These are phyloP conservation scores for Tachina fera DNA, from an alignment of 2,888 invertebrate species.

Conservation along the genomic window DNA sequence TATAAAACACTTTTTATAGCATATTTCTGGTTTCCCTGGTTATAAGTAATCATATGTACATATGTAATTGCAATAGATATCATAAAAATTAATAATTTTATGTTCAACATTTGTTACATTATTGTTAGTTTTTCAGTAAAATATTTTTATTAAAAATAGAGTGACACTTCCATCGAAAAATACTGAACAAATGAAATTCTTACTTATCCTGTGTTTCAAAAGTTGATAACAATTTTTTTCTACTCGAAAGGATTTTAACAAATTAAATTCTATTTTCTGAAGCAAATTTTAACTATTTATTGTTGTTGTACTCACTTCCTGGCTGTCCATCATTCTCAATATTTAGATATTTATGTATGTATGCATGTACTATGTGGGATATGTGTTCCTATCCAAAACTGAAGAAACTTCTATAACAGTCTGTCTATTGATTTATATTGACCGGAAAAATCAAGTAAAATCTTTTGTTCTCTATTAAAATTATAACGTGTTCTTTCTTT, in stretches of 20 bases:
- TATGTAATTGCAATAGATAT: no score
- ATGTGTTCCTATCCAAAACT: background rate
- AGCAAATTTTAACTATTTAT: background rate
- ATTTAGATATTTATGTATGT: background rate
- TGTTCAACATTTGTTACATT: no score
- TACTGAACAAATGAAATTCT: no score
- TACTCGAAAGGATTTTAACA: background rate
- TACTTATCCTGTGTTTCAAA: no score
- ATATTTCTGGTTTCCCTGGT: no score
- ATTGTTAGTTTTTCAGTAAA: no score
- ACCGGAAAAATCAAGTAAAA: conserved; percentile 71
- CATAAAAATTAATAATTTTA: no score
- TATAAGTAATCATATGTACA: no score
- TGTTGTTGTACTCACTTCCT: conserved; percentile 12
- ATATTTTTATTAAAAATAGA: no score
- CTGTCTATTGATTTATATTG: conserved; percentile 64
- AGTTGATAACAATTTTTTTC: background rate
- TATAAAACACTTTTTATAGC: no score
- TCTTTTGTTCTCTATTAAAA: conserved; percentile 60
- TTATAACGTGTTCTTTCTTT: background rate
- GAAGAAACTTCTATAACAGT: background rate
- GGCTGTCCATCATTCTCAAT: background rate
- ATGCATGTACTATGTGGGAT: background rate
- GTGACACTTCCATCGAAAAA: no score
- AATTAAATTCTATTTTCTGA: background rate